Evolutionary conservation across 2,888 invertebrate species (phyloP), one percentile per base, ranked within the genome.

Genomic region (Cephus spinipes): DNA sequence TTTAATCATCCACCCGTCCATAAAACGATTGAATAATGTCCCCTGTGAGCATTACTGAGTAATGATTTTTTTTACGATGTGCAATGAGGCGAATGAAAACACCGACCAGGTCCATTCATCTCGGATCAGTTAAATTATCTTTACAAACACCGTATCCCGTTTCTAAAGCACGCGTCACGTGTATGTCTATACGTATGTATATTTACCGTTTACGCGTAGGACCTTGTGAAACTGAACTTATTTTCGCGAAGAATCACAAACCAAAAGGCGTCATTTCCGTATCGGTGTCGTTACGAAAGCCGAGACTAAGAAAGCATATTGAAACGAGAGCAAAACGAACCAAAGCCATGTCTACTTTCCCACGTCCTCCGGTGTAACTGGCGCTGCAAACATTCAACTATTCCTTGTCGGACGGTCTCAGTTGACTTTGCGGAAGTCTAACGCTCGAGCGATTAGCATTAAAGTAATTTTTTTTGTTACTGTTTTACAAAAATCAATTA

Each of bases 271-370:
- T 35, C 68, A 71, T 68, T 73, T 71, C 76, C 35, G 77, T 36
- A 73, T 68, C 68, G 68, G 74, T 31, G 69, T 32, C 15, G 32
- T 71, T 71, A 71, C 71, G 71, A 31, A 71, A 71, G 71, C 31
- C 31, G 71, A 31, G 74, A 77, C 74, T 30, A 68, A 69, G 77
- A 77, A 35, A n/a, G 31, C 12, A 71, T 33, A 79, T 76, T 74
- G 76, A 74, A 78, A 79, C 77, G 77, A 73, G 40, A 79, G 55
- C 68, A 73, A 78, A 80, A 76, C 55, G 68, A 76, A 79, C 35
- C 76, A 68, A 81, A 78, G 55, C 77, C 78, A 77, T 77, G 79
- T 79, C 82, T 76, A 75, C 78, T 82, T 82, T 82, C 81, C 79
- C 81, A 82, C 81, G 77, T 68, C 78, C 75, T 79, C 35, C 33